Conservation (phyloP, 2,888 invertebrate species). For the Nebria brevicollis region DNA sequence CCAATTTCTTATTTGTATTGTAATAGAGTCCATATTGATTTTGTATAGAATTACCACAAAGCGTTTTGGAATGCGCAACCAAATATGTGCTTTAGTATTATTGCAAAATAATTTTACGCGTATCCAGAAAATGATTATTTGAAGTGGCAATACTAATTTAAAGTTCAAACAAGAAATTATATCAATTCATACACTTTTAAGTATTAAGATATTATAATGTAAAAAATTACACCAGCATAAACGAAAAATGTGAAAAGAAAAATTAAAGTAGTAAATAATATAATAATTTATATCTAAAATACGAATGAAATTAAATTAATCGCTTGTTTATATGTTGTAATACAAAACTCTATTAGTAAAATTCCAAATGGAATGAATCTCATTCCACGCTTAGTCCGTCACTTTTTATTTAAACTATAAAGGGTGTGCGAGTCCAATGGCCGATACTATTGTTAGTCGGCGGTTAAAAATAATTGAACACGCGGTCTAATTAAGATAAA, state of each 20-base stretch:
- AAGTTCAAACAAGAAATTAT: too few species aligned
- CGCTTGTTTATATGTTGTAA: too few species aligned
- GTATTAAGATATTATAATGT: too few species aligned
- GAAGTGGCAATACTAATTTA: too few species aligned
- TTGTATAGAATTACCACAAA: not conserved
- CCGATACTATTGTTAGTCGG: conserved; percentile 15
- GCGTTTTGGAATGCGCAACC: not conserved
- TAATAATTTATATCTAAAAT: too few species aligned
- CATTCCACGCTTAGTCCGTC: not conserved
- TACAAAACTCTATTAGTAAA: not conserved
- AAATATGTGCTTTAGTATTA: not conserved
- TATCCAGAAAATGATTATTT: too few species aligned
- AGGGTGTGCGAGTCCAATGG: conserved; percentile 16
- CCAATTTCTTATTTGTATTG: conserved; percentile 1
- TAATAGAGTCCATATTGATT: not conserved
- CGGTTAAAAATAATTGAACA: conserved; percentile 17
- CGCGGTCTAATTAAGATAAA: conserved; percentile 13
- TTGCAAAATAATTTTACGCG: not conserved
- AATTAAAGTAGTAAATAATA: too few species aligned
- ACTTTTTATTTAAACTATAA: not conserved
- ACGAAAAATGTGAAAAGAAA: too few species aligned
- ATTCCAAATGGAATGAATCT: not conserved
- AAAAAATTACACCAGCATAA: too few species aligned
- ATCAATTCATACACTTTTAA: too few species aligned
- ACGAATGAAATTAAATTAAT: too few species aligned